A percentile compares a stretch with the other conserved stretches of the same genome.
phyloP scores from a whole-genome alignment of 2,797 vertebrate species.

The Arctocebus calabarensis region DNA sequence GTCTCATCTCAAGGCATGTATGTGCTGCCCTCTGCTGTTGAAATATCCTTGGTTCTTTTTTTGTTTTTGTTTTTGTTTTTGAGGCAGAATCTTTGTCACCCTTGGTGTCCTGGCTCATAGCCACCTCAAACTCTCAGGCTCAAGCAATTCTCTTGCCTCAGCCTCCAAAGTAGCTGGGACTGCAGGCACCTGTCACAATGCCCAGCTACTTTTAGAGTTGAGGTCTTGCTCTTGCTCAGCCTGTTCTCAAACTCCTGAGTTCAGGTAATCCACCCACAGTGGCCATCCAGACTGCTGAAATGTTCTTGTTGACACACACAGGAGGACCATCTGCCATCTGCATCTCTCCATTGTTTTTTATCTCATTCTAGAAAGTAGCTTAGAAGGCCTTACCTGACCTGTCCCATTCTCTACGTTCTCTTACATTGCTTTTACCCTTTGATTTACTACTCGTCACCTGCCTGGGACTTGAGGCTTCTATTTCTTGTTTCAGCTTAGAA shows the following conservation, averaged over 20 bases:
- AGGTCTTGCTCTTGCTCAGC: too few species aligned
- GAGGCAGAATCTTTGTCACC: too few species aligned
- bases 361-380: background rate
- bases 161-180: too few species aligned
- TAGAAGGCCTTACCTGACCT: background rate
- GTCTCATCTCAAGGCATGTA: fast-evolving
- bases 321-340: background rate
- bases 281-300: too few species aligned
- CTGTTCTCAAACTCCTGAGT: too few species aligned
- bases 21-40: background rate
- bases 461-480: background rate
- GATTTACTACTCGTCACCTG: background rate
- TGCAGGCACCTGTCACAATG: too few species aligned
- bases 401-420: background rate
- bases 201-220: too few species aligned
- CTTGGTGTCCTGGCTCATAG: too few species aligned
- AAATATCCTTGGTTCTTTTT: background rate
- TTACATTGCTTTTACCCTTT: fast-evolving
- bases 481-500: background rate
- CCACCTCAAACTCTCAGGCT: too few species aligned
- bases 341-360: background rate
- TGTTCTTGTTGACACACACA: background rate
- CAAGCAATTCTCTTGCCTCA: too few species aligned
- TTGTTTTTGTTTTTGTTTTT: too few species aligned
- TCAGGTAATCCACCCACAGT: too few species aligned